Evolutionary conservation across 1,140 invertebrate genomes (phyloP), one percentile per base, ranked within the genome.

Genomic region (Aleiodes sp.): DNA sequence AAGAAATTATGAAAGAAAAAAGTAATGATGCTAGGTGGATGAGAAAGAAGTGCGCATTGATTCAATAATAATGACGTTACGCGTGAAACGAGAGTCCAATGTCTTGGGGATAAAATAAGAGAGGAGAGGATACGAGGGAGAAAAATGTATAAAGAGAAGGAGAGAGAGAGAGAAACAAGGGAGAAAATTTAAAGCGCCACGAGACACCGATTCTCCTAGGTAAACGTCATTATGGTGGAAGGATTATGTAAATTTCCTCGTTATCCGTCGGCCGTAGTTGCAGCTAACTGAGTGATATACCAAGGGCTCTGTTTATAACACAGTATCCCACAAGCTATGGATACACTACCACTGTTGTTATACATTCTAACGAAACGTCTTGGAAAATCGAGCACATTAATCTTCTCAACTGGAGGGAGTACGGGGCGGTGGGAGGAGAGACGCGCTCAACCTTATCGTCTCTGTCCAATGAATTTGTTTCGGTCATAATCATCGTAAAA

Each of bases 171-270:
- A n/a, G n/a, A n/a, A n/a, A n/a, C n/a, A n/a, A n/a, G 3, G 4
- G 19, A 1, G 41, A 24, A 52, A 26, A 66, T 14, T 4, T 35
- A 1, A 62, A 24, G 59, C 59, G 31, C 59, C 59, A 35, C 41
- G 57, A 62, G 41, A 60, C 59, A 43, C 37, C 65, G 57, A 57
- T 71, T 71, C 67, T 62, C 64, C 57, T 71, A 43, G 57, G 64
- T 71, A 67, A 71, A 71, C 52, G 70, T 71, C 70, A 71, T 71
- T 71, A 71, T 67, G 64, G 59, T 61, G 64, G 35, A 66, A 41
- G 70, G 70, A 71, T 71, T 71, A 71, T 71, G 70, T 39, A 71
- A 71, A 71, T 67, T 71, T 71, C 46, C 70, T 71, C 57, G 70
- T 71, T 71, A 71, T 71, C 70, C 65, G 46, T 71, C 43, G 39